Conservation (phyloP, 2,888 invertebrate species). For the Oscheius sp. region DNA sequence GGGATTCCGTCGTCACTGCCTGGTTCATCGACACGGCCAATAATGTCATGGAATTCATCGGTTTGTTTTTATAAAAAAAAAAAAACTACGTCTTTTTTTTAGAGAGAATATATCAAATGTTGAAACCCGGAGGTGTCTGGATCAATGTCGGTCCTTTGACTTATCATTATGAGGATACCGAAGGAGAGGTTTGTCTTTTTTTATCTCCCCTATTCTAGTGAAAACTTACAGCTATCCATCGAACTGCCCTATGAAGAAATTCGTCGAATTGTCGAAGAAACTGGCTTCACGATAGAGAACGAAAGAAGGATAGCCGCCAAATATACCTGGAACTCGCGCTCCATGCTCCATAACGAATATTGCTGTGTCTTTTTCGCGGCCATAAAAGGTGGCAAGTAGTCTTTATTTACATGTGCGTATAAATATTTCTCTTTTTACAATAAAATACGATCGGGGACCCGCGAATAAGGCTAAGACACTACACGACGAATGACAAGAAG, state of each 20-base stretch:
- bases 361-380: constrained; percentile 57
- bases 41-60: constrained; percentile 93
- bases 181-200: constrained; percentile 47
- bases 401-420: neutral
- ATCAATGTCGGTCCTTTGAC: constrained; percentile 81
- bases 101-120: constrained; percentile 79
- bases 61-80: constrained; percentile 25
- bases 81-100: neutral
- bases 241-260: constrained; percentile 51
- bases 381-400: constrained; percentile 17
- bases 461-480: neutral
- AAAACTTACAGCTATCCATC: constrained; percentile 40
- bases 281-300: constrained; percentile 42
- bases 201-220: neutral
- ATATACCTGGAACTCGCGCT: constrained; percentile 49
- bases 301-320: constrained; percentile 46
- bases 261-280: constrained; percentile 38
- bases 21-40: constrained; percentile 99
- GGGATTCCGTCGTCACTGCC: constrained; percentile 93
- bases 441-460: neutral
- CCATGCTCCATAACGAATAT: constrained; percentile 56
- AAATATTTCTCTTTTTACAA: constrained; percentile 4
- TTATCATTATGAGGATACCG: constrained; percentile 79
- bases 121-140: constrained; percentile 83
- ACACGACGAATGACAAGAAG: constrained; percentile 17